A percentile compares a stretch with the other conserved stretches of the same genome.
These are phyloP conservation scores for Phoronis australis DNA, from an alignment of 2,888 invertebrate genomes.

Conservation along the genomic window DNA sequence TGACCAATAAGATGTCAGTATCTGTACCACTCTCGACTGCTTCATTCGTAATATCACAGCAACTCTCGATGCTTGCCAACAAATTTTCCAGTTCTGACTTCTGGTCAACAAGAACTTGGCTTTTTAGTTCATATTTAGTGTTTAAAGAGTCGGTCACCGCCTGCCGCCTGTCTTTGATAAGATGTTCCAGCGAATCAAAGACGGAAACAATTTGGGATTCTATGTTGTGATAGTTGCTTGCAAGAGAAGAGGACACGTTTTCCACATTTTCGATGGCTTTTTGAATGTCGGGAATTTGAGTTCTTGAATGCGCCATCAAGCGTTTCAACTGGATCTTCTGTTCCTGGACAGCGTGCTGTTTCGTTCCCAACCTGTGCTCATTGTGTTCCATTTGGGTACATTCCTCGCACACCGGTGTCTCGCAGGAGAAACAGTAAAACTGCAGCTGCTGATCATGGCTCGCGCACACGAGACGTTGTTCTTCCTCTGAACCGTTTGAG, in stretches of 20 bases:
- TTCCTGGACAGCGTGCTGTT: slow-evolving; percentile 54
- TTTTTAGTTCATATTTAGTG: slow-evolving; percentile 41
- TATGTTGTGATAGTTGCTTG: slow-evolving; percentile 25
- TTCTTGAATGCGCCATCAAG: slow-evolving; percentile 42
- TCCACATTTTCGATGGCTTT: slow-evolving; percentile 41
- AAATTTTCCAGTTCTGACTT: slow-evolving; percentile 48
- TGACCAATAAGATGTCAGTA: slow-evolving; percentile 55
- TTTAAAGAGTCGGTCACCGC: slow-evolving; percentile 44
- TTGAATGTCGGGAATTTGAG: slow-evolving; percentile 44
- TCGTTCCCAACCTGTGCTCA: slow-evolving; percentile 51
- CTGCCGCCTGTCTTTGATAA: slow-evolving; percentile 44
- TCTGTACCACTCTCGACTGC: slow-evolving; percentile 54
- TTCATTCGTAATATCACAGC: slow-evolving; percentile 55
- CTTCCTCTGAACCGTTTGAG: slow-evolving; percentile 22
- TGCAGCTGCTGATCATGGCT: slow-evolving; percentile 46
- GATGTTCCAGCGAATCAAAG: slow-evolving; percentile 43
- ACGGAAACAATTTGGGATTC: slow-evolving; percentile 40
- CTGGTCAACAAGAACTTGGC: slow-evolving; percentile 45
- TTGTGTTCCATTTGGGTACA: slow-evolving; percentile 56
- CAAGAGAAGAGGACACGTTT: slow-evolving; percentile 32
- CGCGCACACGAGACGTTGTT: slow-evolving; percentile 41
- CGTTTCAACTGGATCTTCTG: slow-evolving; percentile 41
- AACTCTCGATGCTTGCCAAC: slow-evolving; percentile 50
- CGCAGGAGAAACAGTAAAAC: slow-evolving; percentile 56
- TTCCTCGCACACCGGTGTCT: slow-evolving; percentile 56